A percentile compares a stretch with the other conserved stretches of the same genome.
phyloP scores from a whole-genome alignment of 2,797 vertebrate species.

The Pangasius macronema region DNA sequence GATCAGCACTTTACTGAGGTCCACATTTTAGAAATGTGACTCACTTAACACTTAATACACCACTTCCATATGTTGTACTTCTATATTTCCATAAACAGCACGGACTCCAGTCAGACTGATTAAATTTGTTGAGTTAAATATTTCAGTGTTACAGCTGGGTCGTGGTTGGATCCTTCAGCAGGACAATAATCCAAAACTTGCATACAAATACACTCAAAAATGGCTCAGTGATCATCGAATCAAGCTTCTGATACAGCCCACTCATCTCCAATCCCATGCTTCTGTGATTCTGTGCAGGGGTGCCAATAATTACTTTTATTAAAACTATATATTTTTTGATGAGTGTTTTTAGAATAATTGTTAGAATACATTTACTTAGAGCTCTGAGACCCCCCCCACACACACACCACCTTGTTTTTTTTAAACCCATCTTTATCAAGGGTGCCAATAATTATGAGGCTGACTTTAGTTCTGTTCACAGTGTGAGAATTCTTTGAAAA shows the following conservation, averaged over 20 bases:
- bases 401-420: background rate
- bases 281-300: background rate
- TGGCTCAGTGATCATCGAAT: background rate
- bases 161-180: background rate
- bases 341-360: too few relatives aligned
- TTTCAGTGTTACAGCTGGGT: background rate
- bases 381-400: background rate
- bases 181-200: background rate
- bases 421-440: background rate
- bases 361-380: background rate
- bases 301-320: background rate
- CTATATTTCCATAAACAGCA: background rate
- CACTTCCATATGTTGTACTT: background rate
- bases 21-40: background rate
- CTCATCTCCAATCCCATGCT: background rate
- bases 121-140: background rate
- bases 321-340: background rate
- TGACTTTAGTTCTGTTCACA: background rate
- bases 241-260: background rate
- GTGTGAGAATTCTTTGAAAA: background rate
- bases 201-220: background rate
- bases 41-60: background rate
- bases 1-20: background rate
- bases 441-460: background rate
- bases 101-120: background rate